phyloP scores from a whole-genome alignment of 2,113 vertebrate genomes.

The Dicaeum eximium region DNA sequence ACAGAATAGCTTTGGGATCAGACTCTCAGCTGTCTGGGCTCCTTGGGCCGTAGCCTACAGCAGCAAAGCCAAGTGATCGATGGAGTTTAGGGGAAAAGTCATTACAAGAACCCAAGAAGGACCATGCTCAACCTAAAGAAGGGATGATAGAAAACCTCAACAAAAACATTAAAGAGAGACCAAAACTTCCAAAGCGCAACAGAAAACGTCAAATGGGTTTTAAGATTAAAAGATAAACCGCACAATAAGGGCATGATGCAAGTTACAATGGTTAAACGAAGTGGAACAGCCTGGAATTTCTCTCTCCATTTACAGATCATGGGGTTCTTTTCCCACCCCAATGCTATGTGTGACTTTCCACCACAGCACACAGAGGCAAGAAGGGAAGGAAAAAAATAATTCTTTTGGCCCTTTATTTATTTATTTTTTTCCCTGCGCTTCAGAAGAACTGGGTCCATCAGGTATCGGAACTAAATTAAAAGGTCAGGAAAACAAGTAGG shows the following conservation, averaged over 20 bases:
- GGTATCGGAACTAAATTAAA: background rate
- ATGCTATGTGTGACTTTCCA: background rate
- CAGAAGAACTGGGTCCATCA: background rate
- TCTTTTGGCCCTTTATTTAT: background rate
- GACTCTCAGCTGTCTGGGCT: background rate
- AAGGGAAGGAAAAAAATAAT: background rate
- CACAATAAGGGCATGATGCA: background rate
- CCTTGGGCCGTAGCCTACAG: fast-evolving
- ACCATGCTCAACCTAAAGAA: background rate
- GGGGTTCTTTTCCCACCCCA: background rate
- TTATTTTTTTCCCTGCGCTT: background rate
- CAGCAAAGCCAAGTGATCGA: background rate
- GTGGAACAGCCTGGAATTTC: background rate
- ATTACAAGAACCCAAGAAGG: background rate
- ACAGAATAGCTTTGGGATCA: background rate
- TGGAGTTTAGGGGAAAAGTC: background rate
- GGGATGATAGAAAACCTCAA: background rate
- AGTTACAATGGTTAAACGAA: background rate
- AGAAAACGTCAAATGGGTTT: background rate
- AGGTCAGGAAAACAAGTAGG: conserved; percentile 1
- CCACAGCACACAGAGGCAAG: background rate
- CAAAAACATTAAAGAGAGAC: background rate
- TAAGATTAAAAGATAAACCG: background rate
- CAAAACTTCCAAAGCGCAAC: background rate
- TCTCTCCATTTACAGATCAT: background rate